These are phyloP conservation scores for Erebia epiphron DNA, from an alignment of 2,888 invertebrate genomes.

Conservation along the genomic window DNA sequence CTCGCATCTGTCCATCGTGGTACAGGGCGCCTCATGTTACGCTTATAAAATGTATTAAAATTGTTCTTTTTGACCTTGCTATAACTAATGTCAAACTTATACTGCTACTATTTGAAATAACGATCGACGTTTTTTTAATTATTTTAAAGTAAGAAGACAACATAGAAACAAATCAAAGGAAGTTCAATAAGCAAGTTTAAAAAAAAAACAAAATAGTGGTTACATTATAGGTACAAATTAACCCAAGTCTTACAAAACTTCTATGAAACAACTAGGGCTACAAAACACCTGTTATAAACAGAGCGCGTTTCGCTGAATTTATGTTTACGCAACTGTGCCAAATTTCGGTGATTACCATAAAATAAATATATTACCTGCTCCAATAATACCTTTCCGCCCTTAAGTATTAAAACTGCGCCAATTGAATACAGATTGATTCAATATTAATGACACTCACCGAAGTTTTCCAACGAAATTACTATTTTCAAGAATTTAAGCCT, in stretches of 20 bases:
- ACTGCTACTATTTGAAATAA: too few relatives aligned
- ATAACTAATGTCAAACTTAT: too few relatives aligned
- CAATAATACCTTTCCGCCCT: conserved; percentile 47
- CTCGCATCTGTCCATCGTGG: too few relatives aligned
- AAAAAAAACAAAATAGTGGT: neutral
- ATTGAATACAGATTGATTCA: conserved; percentile 61
- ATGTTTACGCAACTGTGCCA: conserved; percentile 7
- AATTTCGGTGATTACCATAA: conserved; percentile 60
- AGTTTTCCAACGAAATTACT: conserved; percentile 64
- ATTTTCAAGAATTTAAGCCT: conserved; percentile 71
- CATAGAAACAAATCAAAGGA: too few relatives aligned
- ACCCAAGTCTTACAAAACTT: neutral
- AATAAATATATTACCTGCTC: conserved; percentile 55
- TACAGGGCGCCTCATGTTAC: too few relatives aligned
- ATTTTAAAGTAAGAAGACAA: too few relatives aligned
- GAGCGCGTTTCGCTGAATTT: neutral
- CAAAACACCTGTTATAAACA: neutral
- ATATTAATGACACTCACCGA: conserved; percentile 69
- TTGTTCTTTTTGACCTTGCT: too few relatives aligned
- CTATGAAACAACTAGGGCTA: too few relatives aligned
- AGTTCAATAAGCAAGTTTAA: too few relatives aligned
- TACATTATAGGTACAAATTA: neutral
- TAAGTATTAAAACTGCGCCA: conserved; percentile 56
- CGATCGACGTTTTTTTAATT: too few relatives aligned
- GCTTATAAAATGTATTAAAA: too few relatives aligned